Conservation (phyloP, 2,888 invertebrate genomes). For the Oxystoma pomonae region DNA sequence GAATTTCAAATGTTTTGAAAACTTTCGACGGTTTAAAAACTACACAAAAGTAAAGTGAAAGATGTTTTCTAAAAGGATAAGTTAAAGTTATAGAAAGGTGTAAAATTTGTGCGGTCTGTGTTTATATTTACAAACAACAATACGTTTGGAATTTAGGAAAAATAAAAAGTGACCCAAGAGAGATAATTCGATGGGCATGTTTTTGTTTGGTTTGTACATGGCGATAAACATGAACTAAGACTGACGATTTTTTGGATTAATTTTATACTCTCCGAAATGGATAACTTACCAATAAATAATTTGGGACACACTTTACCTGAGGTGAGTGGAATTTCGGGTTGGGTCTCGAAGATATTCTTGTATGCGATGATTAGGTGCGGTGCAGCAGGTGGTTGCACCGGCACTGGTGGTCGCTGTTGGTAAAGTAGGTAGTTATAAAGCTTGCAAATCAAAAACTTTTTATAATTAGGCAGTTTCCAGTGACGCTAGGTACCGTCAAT, state of each 20-base stretch:
- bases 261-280: constrained; percentile 31
- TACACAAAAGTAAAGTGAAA: not conserved
- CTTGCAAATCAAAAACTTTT: too few species aligned
- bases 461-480: too few species aligned
- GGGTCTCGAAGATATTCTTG: not conserved
- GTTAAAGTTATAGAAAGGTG: too few species aligned
- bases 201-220: not conserved
- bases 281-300: constrained; percentile 42
- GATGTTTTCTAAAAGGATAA: not conserved
- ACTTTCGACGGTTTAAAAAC: constrained; percentile 4
- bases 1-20: constrained; percentile 18
- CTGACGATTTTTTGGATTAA: not conserved
- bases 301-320: constrained; percentile 41
- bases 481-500: too few species aligned
- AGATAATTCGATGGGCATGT: constrained; percentile 10
- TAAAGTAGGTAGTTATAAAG: too few species aligned
- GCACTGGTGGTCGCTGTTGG: too few species aligned
- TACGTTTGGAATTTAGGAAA: constrained; percentile 17
- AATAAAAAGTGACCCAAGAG: constrained; percentile 24
- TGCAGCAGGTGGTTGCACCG: not conserved
- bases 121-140: constrained; percentile 5
- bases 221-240: not conserved
- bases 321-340: constrained; percentile 28
- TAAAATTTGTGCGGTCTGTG: too few species aligned
- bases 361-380: not conserved